Evolutionary conservation across 2,113 vertebrate genomes (phyloP), one percentile per base, ranked within the genome.

Genomic region (Hippocampus comes): DNA sequence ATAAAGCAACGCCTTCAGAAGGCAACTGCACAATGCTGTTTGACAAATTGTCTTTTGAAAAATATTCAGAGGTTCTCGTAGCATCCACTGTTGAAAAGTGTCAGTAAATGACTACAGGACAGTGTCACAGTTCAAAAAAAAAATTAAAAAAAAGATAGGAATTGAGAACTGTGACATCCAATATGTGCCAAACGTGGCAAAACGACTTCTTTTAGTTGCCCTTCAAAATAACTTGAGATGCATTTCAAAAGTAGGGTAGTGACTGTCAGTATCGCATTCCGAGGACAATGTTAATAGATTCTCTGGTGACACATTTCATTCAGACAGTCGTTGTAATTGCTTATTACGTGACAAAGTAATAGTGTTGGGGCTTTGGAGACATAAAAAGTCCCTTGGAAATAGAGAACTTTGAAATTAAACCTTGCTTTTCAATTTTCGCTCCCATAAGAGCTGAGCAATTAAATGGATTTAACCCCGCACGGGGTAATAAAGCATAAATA

Each of bases 381-480:
- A 14, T 60, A 43, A 57, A 75, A 72, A 88, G 66, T 91, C 92
- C 92, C 91, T 79, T 88, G 92, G 77, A 92, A 90, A 89, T 90
- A 89, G 70, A 78, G 74, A 83, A 88, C 81, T 83, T 87, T 82
- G 86, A 90, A 92, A 93, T 93, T 93, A 93, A 93, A 92, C 88
- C 87, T 91, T 68, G 80, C 79, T 91, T 93, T 93, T 93, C 91
- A 93, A 93, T 93, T 93, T 90, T 79, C 84, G 56, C 79, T 93
- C 91, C 90, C 91, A 77, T 78, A 78, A 83, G 92, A 86, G 63
- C 82, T 83, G 73, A 72, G 80, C 81, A 87, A 89, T 87, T 90
- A 91, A 91, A 88, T 80, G 83, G 88, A 82, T 89, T 86, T 81
- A 89, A 87, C 82, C 84, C 77, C 78, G 73, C 63, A 68, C 75